Evolutionary conservation across 2,888 invertebrate genomes (phyloP), one percentile per base, ranked within the genome.

Genomic region (Alcis repandata): DNA sequence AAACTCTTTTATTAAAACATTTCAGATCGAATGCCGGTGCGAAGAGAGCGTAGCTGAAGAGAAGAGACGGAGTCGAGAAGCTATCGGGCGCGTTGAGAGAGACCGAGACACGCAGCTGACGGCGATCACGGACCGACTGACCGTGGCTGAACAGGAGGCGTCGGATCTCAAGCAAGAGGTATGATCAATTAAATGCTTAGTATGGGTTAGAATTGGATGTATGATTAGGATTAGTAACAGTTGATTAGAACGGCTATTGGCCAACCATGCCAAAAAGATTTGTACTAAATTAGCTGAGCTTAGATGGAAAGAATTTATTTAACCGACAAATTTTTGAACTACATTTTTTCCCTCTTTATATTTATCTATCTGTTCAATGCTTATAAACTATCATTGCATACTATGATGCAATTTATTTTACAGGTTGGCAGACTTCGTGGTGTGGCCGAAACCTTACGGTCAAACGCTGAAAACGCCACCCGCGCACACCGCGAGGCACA

Each of bases 31-130:
- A 86, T 92, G 96, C 73, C 94, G 96, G 68, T 95, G 96, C 72
- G 96, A 96, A 74, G 96, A 97, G 78, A 95, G 95, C 62, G 89
- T 97, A 71, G 94, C 95, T 46, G 97, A 98, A 72, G 98, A 98
- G 83, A 97, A 98, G 87, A 95, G 96, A 76, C 94, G 98, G 71
- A 96, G 97, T 82, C 95, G 97, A 69, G 98, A 99, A 78, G 95
- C 97, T 61, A 94, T 98, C 76, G 94, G 96, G 19, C 95, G 98
- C 56, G 94, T 98, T 53, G 98, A 98, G 82, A 94, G 98, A 38
- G 98, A 98, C 85, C 96, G 93, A 0, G 94, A 94, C 71, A 82
- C 90, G 15, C 94, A 94, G 71, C 81, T 93, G n/a, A 75, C 87
- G 0, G 86, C 88, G 4, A 85, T 94, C 68, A 89, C 82, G 33